A percentile compares a stretch with the other conserved stretches of the same genome.
Conservation (phyloP, 2,888 invertebrate species). For the Helicoverpa assulta region DNA sequence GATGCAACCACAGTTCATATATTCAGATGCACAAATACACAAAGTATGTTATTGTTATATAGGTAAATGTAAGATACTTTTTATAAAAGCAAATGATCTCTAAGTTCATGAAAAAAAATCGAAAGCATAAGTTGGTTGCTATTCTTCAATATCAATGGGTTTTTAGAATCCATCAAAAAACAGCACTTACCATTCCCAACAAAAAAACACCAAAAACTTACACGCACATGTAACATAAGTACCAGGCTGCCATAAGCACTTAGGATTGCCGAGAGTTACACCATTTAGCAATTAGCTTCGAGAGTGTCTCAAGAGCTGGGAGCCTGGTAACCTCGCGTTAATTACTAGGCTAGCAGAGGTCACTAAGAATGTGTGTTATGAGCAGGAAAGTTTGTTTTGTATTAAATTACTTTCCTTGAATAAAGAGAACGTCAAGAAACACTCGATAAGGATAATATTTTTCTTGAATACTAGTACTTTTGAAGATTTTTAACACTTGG, state of each 20-base stretch:
- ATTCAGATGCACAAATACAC: too few species aligned
- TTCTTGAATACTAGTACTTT: too few species aligned
- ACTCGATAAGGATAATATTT: too few species aligned
- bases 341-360: slow-evolving; percentile 70
- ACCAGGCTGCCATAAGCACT: slow-evolving; percentile 62
- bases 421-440: background rate
- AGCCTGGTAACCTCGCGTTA: slow-evolving; percentile 60
- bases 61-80: too few species aligned
- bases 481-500: too few species aligned
- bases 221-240: slow-evolving; percentile 42
- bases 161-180: background rate
- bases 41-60: too few species aligned
- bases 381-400: slow-evolving; percentile 41
- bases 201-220: background rate
- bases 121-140: background rate
- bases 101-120: too few species aligned
- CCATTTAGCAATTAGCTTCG: slow-evolving; percentile 68
- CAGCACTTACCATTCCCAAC: background rate
- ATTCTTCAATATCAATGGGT: background rate
- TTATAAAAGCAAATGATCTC: too few species aligned
- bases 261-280: slow-evolving; percentile 62
- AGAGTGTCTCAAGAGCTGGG: slow-evolving; percentile 62
- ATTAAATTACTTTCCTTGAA: slow-evolving; percentile 29
- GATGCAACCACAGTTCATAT: too few species aligned
- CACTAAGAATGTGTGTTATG: slow-evolving; percentile 53